Conservation (phyloP, 2,888 invertebrate genomes). For the Lochmaea crataegi region DNA sequence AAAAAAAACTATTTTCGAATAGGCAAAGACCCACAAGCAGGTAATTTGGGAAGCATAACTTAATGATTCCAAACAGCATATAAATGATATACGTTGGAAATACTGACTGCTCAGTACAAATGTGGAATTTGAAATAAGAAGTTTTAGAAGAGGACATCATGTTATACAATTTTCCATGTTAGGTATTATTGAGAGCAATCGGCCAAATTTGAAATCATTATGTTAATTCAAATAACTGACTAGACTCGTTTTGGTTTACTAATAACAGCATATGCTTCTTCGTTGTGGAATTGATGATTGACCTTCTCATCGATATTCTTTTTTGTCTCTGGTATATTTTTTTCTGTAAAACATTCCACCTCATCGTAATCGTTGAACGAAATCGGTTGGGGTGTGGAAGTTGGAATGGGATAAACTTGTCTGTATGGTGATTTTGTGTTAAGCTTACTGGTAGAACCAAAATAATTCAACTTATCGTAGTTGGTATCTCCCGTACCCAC, state of each 20-base stretch:
- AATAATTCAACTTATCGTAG: slow-evolving; percentile 85
- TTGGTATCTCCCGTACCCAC: slow-evolving; percentile 66
- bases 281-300: slow-evolving; percentile 78
- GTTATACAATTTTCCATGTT: neutral
- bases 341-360: slow-evolving; percentile 55
- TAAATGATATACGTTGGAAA: no score
- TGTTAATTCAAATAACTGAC: slow-evolving; percentile 50
- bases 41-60: no score
- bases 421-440: slow-evolving; percentile 77
- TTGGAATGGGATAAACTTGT: slow-evolving; percentile 69
- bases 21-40: no score
- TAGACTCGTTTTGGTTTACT: slow-evolving; percentile 88
- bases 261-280: slow-evolving; percentile 84
- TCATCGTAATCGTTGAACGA: slow-evolving; percentile 82
- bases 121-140: no score
- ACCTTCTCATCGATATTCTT: slow-evolving; percentile 63
- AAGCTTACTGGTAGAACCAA: slow-evolving; percentile 79
- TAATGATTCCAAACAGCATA: no score
- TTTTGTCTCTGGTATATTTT: slow-evolving; percentile 52
- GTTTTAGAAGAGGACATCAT: neutral
- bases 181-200: neutral
- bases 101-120: no score
- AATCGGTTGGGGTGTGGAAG: slow-evolving; percentile 48
- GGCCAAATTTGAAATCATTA: neutral
- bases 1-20: neutral